phyloP scores from a whole-genome alignment of 2,113 vertebrate species.

The Arizona elegans region DNA sequence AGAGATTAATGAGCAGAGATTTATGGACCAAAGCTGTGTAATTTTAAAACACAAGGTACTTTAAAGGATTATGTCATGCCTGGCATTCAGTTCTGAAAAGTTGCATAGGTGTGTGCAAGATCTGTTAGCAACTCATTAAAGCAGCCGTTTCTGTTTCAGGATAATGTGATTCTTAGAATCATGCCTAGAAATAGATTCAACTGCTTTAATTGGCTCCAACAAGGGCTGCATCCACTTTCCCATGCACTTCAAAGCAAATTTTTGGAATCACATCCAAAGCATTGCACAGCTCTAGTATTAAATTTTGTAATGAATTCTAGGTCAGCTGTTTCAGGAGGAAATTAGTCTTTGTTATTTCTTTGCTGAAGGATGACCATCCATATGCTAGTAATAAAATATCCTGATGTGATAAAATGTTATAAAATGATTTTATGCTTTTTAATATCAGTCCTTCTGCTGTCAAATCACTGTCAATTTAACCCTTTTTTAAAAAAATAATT shows the following conservation, averaged over 20 bases:
- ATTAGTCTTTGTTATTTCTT: neutral
- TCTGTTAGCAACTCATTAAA: neutral
- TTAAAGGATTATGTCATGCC: neutral
- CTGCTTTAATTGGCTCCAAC: neutral
- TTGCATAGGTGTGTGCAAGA: neutral
- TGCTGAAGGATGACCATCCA: neutral
- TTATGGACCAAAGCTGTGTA: neutral
- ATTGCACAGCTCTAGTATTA: neutral
- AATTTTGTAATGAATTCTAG: neutral
- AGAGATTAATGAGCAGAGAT: neutral
- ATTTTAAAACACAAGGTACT: neutral
- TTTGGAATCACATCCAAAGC: neutral
- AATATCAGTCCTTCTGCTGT: neutral
- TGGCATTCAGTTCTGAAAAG: neutral
- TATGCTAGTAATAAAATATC: neutral
- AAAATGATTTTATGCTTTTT: neutral
- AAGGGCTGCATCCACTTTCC: neutral
- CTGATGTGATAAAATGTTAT: neutral
- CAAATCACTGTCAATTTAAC: neutral
- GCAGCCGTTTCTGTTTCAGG: neutral
- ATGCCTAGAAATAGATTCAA: neutral
- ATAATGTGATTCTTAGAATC: neutral
- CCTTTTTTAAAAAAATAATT: neutral
- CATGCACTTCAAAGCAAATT: neutral
- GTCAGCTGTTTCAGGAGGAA: neutral